Conservation (phyloP, 2,113 vertebrate species). For the Osmerus eperlanus region DNA sequence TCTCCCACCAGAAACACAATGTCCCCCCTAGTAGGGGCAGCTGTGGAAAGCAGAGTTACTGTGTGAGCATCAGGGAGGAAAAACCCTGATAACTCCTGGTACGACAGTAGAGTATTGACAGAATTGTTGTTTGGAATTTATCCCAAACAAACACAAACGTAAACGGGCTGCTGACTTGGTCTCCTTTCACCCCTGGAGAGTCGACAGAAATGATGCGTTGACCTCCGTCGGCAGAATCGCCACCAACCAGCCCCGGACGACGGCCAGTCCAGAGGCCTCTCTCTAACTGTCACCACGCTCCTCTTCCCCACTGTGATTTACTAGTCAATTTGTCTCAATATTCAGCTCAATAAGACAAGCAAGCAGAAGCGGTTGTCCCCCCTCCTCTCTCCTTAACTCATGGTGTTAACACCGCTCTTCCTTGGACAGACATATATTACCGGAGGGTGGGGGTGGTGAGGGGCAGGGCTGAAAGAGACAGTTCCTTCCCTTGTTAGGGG, state of each 20-base stretch:
- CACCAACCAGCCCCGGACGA: constrained; percentile 51
- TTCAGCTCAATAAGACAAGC: constrained; percentile 59
- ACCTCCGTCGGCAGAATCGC: constrained; percentile 44
- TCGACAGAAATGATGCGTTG: constrained; percentile 54
- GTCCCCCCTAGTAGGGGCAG: too few species aligned
- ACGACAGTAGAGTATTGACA: too few species aligned
- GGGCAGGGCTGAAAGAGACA: constrained; percentile 45
- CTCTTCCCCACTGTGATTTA: constrained; percentile 60
- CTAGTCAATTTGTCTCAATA: constrained; percentile 66
- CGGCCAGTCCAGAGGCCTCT: constrained; percentile 52
- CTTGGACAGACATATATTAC: constrained; percentile 51
- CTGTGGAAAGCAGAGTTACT: too few species aligned
- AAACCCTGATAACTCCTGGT: too few species aligned
- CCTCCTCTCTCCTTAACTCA: constrained; percentile 53
- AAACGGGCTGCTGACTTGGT: not conserved
- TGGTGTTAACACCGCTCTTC: constrained; percentile 46
- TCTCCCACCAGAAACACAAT: too few species aligned
- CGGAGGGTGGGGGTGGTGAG: constrained; percentile 16
- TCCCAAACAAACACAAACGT: too few species aligned
- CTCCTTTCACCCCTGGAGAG: constrained; percentile 13
- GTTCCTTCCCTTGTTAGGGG: constrained; percentile 46
- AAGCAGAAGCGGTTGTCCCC: constrained; percentile 48
- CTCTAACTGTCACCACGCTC: constrained; percentile 50
- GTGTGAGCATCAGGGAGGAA: too few species aligned
- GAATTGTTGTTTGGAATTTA: too few species aligned